Conservation (phyloP, 2,113 vertebrate species). For the Prionailurus bengalensis region DNA sequence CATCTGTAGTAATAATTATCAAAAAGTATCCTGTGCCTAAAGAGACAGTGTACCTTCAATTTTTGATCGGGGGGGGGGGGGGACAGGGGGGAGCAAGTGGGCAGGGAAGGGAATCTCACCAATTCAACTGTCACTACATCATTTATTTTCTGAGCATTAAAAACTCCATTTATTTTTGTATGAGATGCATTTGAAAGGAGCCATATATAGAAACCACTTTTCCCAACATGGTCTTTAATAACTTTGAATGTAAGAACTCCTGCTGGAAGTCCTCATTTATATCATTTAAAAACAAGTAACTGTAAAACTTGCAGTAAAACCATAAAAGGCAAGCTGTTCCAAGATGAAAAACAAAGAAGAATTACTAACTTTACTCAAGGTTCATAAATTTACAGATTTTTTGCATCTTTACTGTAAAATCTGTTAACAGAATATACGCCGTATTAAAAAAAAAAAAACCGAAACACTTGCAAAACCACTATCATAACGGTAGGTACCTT, state of each 20-base stretch:
- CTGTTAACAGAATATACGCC: conserved; percentile 41
- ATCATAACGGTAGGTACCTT: conserved; percentile 1
- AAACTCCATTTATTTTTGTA: conserved; percentile 55
- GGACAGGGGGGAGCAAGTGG: not conserved
- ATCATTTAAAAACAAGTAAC: conserved; percentile 62
- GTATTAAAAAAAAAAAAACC: not conserved
- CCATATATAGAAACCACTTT: conserved; percentile 30
- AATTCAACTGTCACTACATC: conserved; percentile 8
- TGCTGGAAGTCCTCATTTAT: conserved; percentile 14
- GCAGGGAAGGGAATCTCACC: conserved; percentile 31
- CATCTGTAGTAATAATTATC: conserved; percentile 20
- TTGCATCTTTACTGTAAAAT: conserved; percentile 39
- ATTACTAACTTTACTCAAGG: conserved; percentile 12
- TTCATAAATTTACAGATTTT: conserved; percentile 55
- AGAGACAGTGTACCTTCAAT: not conserved
- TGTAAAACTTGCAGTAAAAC: conserved; percentile 48
- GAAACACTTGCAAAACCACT: not conserved
- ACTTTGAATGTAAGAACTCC: conserved; percentile 21
- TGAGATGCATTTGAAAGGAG: conserved; percentile 1
- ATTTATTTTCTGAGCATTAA: conserved; percentile 59
- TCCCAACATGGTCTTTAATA: conserved; percentile 58
- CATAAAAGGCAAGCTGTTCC: conserved; percentile 30
- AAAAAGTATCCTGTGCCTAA: conserved; percentile 13
- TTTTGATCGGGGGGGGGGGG: not conserved
- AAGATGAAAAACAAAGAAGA: conserved; percentile 34